A percentile compares a stretch with the other conserved stretches of the same genome.
These are phyloP conservation scores for Oryzias javanicus DNA, from an alignment of 2,113 vertebrate species.

Conservation along the genomic window DNA sequence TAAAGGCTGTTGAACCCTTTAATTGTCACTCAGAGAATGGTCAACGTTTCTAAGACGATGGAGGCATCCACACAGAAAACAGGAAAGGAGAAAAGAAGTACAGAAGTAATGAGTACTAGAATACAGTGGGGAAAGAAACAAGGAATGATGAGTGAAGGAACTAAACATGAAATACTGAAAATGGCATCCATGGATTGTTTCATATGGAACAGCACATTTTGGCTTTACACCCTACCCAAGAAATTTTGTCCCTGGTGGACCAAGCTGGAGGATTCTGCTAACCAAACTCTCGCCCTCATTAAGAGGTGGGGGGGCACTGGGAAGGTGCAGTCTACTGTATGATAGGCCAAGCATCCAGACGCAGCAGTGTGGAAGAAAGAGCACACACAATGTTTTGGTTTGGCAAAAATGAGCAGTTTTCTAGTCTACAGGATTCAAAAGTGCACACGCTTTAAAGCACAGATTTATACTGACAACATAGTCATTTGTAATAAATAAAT, in stretches of 20 bases:
- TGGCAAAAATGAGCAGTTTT: slow-evolving; percentile 3
- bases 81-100: slow-evolving; percentile 54
- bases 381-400: slow-evolving; percentile 75
- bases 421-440: not conserved
- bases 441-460: not conserved
- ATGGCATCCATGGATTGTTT: slow-evolving; percentile 92
- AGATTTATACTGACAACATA: no score
- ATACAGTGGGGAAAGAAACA: not conserved
- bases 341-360: slow-evolving; percentile 83
- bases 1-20: slow-evolving; percentile 27
- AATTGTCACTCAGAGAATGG: slow-evolving; percentile 30
- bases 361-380: slow-evolving; percentile 94
- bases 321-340: slow-evolving; percentile 99
- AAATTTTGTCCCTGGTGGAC: slow-evolving; percentile 99
- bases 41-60: slow-evolving; percentile 47
- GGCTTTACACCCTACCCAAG: slow-evolving; percentile 90
- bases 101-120: not conserved
- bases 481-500: no score
- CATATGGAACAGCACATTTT: slow-evolving; percentile 67
- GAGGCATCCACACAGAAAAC: slow-evolving; percentile 71
- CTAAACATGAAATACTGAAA: slow-evolving; percentile 76
- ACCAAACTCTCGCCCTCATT: slow-evolving; percentile 99
- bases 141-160: slow-evolving; percentile 48
- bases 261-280: slow-evolving; percentile 99
- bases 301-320: slow-evolving; percentile 97